Percentiles rank a stretch among this genome's conserved stretches.
These are phyloP conservation scores for Phrynosoma platyrhinos DNA, from an alignment of 2,113 vertebrate genomes.

Conservation along the genomic window DNA sequence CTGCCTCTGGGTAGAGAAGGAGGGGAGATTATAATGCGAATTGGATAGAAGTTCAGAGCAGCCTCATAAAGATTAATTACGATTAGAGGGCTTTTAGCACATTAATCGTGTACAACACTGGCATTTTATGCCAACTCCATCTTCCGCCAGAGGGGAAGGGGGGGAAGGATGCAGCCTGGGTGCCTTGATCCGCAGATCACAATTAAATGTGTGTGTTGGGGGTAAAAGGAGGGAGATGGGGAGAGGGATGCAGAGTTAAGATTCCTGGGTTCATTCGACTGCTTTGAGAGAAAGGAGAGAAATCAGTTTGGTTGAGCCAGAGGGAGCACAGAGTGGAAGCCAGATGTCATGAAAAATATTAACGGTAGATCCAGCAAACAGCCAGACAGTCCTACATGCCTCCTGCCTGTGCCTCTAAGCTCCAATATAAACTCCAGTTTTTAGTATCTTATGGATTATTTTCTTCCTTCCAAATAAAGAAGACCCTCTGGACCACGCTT, in stretches of 20 bases:
- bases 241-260: background rate
- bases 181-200: background rate
- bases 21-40: slow-evolving; percentile 18
- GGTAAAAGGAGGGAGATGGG: background rate
- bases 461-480: background rate
- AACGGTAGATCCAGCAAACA: background rate
- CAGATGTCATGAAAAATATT: background rate
- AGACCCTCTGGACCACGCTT: background rate
- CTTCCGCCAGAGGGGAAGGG: background rate
- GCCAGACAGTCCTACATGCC: background rate
- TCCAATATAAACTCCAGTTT: background rate
- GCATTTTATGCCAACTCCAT: slow-evolving; percentile 28
- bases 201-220: background rate
- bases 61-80: slow-evolving; percentile 40
- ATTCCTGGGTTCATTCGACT: background rate
- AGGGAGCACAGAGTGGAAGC: background rate
- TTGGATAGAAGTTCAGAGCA: slow-evolving; percentile 29
- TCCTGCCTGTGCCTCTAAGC: background rate
- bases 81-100: slow-evolving; percentile 36
- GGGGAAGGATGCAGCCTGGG: background rate
- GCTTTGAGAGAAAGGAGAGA: background rate
- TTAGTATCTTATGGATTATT: background rate
- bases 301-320: background rate
- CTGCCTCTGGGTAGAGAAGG: slow-evolving; percentile 2
- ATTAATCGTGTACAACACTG: slow-evolving; percentile 10